Base-by-base conservation (phyloP, 2,797 vertebrate species). In the Notoglanidium macrostoma region DNA sequence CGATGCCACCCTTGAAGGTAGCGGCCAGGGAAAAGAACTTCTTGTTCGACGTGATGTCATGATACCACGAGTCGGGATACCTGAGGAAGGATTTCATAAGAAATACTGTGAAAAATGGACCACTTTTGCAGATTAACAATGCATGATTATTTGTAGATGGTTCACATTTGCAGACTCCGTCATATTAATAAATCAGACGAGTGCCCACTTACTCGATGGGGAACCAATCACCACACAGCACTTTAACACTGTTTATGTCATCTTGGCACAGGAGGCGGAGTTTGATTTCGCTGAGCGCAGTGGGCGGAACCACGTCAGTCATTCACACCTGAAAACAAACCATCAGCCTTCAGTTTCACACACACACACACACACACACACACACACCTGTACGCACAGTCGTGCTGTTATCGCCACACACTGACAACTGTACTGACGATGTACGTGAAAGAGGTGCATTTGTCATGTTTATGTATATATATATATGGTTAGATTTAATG, bases 11-110 rank as follows among this genome's bases (percentile, higher is more conserved):
- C 93, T 97, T 96, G 91, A 97, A 98, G 0, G 97, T 99, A 91
- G 98, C 98, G 76, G 98, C 98, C 19, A 99, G 96, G 90, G 98
- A 99, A 93, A 99, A 99, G 94, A 99, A 99, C 94, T 99, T 99
- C 95, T 98, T 98, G 97, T 99, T 99, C 92, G 98, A 99, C 83
- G 98, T 99, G 95, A 99, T 99, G 89, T 99, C 98, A 94, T 97
- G 97, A 96, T 99, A 99, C 98, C 98, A 99, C 95, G 98, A 99
- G 96, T 99, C 98, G 93, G 98, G 98, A 94, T 99, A 99, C 95
- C 98, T 99, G 93, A 84, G 29, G 46, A 51, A 57, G 32, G 35
- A 40, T 40, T 46, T 57, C 26, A 90, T 8, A 63, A 80, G 68
- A 87, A 11, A 74, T 10, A 8, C 32, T 44, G 9, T 29, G 6